A percentile compares a stretch with the other conserved stretches of the same genome.
phyloP scores from a whole-genome alignment of 2,888 invertebrate genomes.

The Pocota personata region DNA sequence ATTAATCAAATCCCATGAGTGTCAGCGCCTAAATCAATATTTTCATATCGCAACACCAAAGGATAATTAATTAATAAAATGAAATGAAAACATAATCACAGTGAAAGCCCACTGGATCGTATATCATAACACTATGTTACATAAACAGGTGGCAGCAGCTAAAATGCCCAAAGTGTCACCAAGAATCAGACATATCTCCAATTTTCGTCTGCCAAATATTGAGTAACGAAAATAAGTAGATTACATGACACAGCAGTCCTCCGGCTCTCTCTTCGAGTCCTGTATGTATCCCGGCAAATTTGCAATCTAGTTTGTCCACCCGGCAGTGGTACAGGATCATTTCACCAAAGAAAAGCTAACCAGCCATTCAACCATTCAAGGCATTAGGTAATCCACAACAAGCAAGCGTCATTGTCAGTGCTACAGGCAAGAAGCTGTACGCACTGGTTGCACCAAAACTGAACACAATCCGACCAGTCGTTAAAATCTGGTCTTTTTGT shows the following conservation, averaged over 20 bases:
- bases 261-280: constrained; percentile 15
- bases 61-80: constrained; percentile 47
- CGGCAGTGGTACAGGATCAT: constrained; percentile 11
- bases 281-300: constrained; percentile 39
- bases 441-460: constrained; percentile 46
- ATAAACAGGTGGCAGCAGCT: constrained; percentile 35
- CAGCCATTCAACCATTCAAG: neutral
- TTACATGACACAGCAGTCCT: neutral
- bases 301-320: constrained; percentile 10
- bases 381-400: constrained; percentile 50
- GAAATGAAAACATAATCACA: neutral
- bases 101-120: constrained; percentile 50
- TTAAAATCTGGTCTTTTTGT: constrained; percentile 56
- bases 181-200: constrained; percentile 17
- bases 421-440: constrained; percentile 32
- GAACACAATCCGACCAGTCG: constrained; percentile 60
- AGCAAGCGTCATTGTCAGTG: constrained; percentile 31
- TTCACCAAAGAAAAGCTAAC: constrained; percentile 37
- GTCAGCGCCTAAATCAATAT: constrained; percentile 38
- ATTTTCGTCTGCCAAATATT: constrained; percentile 43
- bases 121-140: constrained; percentile 29
- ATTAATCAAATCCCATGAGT: constrained; percentile 8
- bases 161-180: constrained; percentile 24
- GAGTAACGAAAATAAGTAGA: constrained; percentile 33
- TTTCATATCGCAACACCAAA: constrained; percentile 33